phyloP scores from a whole-genome alignment of 2,113 vertebrate genomes.

The Tricholaema leucomelas region DNA sequence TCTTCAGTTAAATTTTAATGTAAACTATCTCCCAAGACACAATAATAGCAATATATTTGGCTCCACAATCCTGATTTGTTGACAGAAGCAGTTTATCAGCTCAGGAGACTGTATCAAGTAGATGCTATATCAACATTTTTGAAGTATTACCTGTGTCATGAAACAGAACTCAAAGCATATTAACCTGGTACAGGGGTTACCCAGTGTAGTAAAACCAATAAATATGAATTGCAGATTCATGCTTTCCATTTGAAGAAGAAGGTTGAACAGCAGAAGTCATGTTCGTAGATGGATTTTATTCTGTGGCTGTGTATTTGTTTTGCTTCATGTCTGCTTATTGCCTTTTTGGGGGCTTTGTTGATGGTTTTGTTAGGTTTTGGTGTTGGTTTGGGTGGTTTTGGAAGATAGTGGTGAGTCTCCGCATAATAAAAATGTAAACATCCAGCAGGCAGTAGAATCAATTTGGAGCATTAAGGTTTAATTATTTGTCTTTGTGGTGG shows the following conservation, averaged over 20 bases:
- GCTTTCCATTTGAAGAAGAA: background rate
- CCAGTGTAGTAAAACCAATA: background rate
- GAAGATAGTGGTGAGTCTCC: background rate
- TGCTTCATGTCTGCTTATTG: background rate
- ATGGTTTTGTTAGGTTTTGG: background rate
- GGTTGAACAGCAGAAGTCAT: background rate
- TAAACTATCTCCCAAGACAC: background rate
- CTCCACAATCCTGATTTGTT: background rate
- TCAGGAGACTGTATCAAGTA: background rate
- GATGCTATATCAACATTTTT: background rate
- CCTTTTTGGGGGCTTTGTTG: background rate
- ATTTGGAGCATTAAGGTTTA: background rate
- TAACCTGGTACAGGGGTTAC: background rate
- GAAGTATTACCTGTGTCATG: background rate
- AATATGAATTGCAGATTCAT: background rate
- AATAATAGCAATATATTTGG: background rate
- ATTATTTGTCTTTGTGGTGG: background rate
- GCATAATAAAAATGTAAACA: background rate
- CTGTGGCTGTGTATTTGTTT: background rate
- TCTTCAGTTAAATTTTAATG: background rate
- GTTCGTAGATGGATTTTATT: background rate
- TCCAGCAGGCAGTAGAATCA: background rate
- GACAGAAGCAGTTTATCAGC: background rate
- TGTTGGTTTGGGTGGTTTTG: background rate
- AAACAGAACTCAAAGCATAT: too few relatives aligned